A percentile compares a stretch with the other conserved stretches of the same genome.
These are phyloP conservation scores for Leucophora obtusa DNA, from an alignment of 2,888 invertebrate species.

Conservation along the genomic window DNA sequence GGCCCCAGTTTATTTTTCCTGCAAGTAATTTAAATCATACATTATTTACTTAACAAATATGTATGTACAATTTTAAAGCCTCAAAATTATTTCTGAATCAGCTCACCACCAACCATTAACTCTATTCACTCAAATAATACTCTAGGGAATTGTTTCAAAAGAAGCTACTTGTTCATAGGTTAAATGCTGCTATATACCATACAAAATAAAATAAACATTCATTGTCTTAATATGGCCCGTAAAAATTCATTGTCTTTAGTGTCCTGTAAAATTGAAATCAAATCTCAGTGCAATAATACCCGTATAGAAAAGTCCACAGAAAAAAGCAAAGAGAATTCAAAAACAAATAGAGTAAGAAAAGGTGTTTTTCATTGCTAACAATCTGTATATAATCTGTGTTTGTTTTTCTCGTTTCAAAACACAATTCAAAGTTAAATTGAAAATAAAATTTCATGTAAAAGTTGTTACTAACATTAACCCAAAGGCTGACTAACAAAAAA, in stretches of 20 bases:
- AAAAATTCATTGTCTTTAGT: conserved; percentile 55
- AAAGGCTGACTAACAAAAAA: conserved; percentile 54
- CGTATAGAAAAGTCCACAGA: conserved; percentile 16
- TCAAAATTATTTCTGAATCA: background rate
- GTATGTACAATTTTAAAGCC: background rate
- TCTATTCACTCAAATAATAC: background rate
- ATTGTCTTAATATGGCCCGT: conserved; percentile 22
- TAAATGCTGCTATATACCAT: background rate
- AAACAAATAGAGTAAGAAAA: conserved; percentile 46
- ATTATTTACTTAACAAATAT: background rate
- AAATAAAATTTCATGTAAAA: conserved; percentile 61
- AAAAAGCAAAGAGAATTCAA: conserved; percentile 40
- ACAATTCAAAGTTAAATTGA: conserved; percentile 64
- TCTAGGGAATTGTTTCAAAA: background rate
- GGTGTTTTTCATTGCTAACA: conserved; percentile 49
- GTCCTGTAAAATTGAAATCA: conserved; percentile 58
- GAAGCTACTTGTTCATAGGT: background rate
- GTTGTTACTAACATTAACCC: conserved; percentile 56
- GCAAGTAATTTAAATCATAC: background rate
- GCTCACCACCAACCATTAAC: background rate
- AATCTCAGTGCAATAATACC: conserved; percentile 56
- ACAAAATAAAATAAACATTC: conserved; percentile 39
- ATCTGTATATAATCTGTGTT: background rate
- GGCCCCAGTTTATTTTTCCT: too few relatives aligned
- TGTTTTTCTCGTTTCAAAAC: conserved; percentile 45